phyloP scores from a whole-genome alignment of 2,888 invertebrate species.

The Troides oblongomaculatus region DNA sequence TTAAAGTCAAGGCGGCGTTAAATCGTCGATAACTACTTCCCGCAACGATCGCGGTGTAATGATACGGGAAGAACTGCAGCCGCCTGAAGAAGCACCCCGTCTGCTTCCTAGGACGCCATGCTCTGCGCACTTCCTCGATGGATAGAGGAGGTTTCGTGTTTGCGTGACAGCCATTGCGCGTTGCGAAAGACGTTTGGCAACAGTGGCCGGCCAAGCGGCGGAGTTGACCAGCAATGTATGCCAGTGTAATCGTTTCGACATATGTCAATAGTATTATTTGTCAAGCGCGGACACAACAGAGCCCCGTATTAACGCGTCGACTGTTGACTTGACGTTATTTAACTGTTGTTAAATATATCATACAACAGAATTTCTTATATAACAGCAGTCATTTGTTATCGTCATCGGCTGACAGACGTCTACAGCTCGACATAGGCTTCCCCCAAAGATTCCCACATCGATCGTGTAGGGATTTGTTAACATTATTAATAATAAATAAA shows the following conservation, averaged over 20 bases:
- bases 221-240: constrained; percentile 15
- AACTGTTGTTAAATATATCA: no score
- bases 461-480: no score
- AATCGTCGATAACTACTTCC: constrained; percentile 10
- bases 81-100: neutral
- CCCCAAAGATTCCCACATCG: no score
- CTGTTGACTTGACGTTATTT: neutral
- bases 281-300: constrained; percentile 8
- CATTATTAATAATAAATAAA: no score
- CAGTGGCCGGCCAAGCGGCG: neutral
- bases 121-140: constrained; percentile 8
- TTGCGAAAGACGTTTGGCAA: constrained; percentile 14
- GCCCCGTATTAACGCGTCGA: constrained; percentile 1
- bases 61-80: constrained; percentile 12
- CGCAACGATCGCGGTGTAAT: constrained; percentile 7
- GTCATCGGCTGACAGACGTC: no score
- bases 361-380: no score
- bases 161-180: constrained; percentile 14
- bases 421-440: no score
- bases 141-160: constrained; percentile 11
- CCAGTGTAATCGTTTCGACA: constrained; percentile 17
- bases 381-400: no score
- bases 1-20: neutral
- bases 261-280: constrained; percentile 11
- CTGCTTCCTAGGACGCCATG: neutral